These are phyloP conservation scores for Ginglymostoma cirratum DNA, from an alignment of 2,113 vertebrate species.

Conservation along the genomic window DNA sequence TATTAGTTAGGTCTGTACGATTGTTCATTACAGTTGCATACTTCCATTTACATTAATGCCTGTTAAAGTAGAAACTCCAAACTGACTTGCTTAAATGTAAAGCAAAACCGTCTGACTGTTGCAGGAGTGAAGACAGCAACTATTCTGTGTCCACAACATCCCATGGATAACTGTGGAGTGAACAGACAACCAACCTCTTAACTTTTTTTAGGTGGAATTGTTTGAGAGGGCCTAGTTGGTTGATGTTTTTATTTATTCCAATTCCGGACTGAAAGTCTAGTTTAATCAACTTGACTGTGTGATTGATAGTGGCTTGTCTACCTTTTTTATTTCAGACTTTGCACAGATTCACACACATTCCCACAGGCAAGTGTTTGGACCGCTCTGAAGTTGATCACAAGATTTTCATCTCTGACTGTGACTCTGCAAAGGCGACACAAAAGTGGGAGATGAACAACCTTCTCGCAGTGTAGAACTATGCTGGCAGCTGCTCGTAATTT, in stretches of 20 bases:
- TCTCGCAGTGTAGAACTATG: slow-evolving; percentile 71
- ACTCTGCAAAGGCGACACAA: slow-evolving; percentile 78
- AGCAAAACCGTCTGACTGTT: background rate
- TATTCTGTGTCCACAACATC: background rate
- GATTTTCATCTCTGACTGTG: slow-evolving; percentile 84
- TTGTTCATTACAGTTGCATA: too few relatives aligned
- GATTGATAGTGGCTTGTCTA: slow-evolving; percentile 18
- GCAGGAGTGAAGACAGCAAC: background rate
- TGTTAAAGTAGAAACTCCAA: background rate
- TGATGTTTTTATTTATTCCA: background rate
- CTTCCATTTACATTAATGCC: background rate
- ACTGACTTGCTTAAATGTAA: background rate
- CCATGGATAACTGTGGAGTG: background rate
- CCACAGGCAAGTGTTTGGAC: slow-evolving; percentile 83
- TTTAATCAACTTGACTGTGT: background rate
- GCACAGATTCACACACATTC: slow-evolving; percentile 76
- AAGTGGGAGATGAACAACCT: slow-evolving; percentile 99
- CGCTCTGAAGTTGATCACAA: slow-evolving; percentile 89
- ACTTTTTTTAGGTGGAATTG: background rate
- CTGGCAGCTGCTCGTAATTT: slow-evolving; percentile 44
- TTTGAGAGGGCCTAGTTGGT: background rate
- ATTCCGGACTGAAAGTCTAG: background rate
- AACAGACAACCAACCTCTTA: background rate
- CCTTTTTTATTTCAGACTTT: slow-evolving; percentile 66
- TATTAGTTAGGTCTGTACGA: background rate